Conservation (phyloP, 2,113 vertebrate genomes). For the Engraulis encrasicolus region DNA sequence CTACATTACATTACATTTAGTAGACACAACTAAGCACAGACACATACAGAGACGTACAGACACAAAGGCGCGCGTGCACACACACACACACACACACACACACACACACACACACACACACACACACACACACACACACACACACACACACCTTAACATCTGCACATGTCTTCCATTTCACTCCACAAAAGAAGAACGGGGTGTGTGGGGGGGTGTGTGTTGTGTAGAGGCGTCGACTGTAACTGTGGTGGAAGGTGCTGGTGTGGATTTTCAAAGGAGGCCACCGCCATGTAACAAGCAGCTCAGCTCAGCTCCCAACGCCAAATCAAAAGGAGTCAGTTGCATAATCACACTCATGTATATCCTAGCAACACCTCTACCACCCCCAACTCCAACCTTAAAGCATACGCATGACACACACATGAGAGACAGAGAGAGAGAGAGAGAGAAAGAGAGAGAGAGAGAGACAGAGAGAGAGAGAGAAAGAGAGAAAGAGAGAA, state of each 20-base stretch:
- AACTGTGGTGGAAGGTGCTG: too few species aligned
- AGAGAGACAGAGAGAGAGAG: too few species aligned
- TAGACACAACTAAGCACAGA: too few species aligned
- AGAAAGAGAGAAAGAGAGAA: too few species aligned
- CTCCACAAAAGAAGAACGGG: background rate
- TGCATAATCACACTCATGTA: constrained; percentile 34
- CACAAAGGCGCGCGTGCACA: background rate
- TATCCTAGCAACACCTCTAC: too few species aligned
- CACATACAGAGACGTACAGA: too few species aligned
- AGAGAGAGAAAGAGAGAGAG: too few species aligned
- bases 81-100: background rate
- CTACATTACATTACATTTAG: too few species aligned
- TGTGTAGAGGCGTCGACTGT: too few species aligned
- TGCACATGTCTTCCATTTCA: background rate
- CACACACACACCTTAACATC: background rate
- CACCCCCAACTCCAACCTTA: too few species aligned
- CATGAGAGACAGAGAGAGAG: too few species aligned
- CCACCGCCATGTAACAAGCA: constrained; percentile 30
- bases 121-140: background rate
- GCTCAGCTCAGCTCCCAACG: background rate
- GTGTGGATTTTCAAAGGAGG: constrained; percentile 37
- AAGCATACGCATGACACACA: background rate
- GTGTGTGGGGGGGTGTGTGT: constrained; percentile 8
- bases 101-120: background rate
- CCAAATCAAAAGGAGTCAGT: constrained; percentile 39